Evolutionary conservation across 2,113 vertebrate species (phyloP).

Genomic region (Leucopsar rothschildi): DNA sequence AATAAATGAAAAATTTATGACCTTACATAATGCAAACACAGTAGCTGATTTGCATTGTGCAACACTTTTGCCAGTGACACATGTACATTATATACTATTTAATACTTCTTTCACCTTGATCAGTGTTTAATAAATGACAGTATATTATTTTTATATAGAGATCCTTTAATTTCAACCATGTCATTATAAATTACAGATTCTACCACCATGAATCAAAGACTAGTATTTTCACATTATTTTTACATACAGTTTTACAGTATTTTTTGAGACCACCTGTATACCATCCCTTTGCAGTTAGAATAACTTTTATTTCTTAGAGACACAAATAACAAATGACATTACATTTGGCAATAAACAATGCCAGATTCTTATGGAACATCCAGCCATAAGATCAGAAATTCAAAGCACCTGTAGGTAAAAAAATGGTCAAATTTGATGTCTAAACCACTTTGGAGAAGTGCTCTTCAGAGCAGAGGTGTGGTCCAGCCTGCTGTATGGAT

Average conservation of each 20-base stretch:
- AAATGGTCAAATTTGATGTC: background rate
- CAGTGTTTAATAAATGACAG: background rate
- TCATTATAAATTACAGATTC: background rate
- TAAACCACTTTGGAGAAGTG: background rate
- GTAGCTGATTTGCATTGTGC: background rate
- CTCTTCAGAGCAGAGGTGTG: background rate
- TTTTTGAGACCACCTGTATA: background rate
- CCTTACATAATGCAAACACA: background rate
- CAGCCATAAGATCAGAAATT: background rate
- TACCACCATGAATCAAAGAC: background rate
- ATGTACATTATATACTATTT: background rate
- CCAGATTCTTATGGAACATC: background rate
- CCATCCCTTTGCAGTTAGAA: background rate
- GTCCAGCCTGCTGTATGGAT: rapidly evolving
- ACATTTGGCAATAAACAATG: background rate
- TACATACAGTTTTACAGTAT: background rate
- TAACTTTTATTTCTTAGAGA: background rate
- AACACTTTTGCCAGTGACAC: background rate
- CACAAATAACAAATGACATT: background rate
- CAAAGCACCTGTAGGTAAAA: background rate
- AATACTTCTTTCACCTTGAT: background rate
- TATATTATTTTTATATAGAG: background rate
- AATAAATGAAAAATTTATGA: background rate
- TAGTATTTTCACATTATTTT: background rate
- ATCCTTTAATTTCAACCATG: background rate